Evolutionary conservation across 2,888 invertebrate species (phyloP).

Genomic region (Athalia circularis): DNA sequence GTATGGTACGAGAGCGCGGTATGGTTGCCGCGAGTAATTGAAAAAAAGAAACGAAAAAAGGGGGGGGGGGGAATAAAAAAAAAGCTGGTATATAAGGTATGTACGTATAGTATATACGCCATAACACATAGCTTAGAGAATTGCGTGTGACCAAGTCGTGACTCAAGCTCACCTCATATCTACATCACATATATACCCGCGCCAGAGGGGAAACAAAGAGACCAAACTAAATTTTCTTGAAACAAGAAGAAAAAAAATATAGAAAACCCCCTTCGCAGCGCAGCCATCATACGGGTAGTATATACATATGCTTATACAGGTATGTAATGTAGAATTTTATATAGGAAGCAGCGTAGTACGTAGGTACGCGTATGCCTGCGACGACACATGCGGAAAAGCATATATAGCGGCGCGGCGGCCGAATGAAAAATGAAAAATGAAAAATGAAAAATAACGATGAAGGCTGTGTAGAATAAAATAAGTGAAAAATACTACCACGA

Average conservation of each 20-base stretch:
- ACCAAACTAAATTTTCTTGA: constrained; percentile 1
- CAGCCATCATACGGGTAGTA: no score
- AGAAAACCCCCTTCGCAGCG: neutral
- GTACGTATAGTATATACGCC: neutral
- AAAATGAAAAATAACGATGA: neutral
- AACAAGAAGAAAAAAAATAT: neutral
- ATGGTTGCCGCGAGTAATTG: constrained; percentile 21
- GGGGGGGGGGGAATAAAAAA: neutral
- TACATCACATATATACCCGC: neutral
- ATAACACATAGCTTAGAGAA: constrained; percentile 21
- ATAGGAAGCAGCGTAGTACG: no score
- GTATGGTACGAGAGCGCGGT: neutral
- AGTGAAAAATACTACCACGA: neutral
- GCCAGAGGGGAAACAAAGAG: neutral
- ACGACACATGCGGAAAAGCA: no score
- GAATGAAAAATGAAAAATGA: no score
- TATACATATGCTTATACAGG: no score
- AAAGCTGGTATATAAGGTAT: neutral
- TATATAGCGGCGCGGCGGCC: no score
- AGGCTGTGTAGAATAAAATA: no score
- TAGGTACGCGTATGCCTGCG: no score
- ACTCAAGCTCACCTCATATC: constrained; percentile 12
- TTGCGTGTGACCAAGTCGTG: constrained; percentile 33
- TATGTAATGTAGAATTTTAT: no score
- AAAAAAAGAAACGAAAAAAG: neutral